Evolutionary conservation across 64 coral and sea anemone species (phyloP).

Genomic region (Trachythela sp.): DNA sequence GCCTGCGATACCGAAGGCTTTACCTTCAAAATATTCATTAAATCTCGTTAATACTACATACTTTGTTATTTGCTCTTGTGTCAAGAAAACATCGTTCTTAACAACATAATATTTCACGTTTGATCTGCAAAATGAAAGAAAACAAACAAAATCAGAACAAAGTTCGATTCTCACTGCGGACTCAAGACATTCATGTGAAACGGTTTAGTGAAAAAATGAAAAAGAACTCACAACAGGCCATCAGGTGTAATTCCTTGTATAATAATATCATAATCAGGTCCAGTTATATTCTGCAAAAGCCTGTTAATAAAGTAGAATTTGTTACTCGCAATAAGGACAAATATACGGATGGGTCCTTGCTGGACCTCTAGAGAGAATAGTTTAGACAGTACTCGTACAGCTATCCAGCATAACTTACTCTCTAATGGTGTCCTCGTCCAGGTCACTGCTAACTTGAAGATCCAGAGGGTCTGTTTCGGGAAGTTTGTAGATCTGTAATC

Average conservation of each 20-base stretch:
- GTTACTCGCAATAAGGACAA: not conserved
- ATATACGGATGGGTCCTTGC: no score
- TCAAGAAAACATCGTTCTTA: not conserved
- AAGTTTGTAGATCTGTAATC: not conserved
- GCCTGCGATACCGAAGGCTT: no score
- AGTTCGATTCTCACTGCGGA: no score
- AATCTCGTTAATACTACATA: not conserved
- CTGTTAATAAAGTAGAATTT: not conserved
- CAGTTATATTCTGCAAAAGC: not conserved
- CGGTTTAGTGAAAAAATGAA: not conserved
- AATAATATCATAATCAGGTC: not conserved
- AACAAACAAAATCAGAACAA: not conserved
- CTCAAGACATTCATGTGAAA: no score
- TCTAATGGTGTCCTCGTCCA: not conserved
- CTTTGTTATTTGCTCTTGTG: not conserved
- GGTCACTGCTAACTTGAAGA: not conserved
- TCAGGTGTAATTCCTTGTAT: not conserved
- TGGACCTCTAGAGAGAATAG: not conserved
- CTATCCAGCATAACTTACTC: not conserved
- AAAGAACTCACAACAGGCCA: not conserved
- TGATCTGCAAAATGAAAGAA: not conserved
- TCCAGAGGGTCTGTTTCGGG: not conserved
- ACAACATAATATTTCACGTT: not conserved
- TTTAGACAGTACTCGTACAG: not conserved
- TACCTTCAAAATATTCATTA: no score